These are phyloP conservation scores for Anadara kagoshimensis DNA, from an alignment of 1,140 invertebrate genomes.

Conservation along the genomic window DNA sequence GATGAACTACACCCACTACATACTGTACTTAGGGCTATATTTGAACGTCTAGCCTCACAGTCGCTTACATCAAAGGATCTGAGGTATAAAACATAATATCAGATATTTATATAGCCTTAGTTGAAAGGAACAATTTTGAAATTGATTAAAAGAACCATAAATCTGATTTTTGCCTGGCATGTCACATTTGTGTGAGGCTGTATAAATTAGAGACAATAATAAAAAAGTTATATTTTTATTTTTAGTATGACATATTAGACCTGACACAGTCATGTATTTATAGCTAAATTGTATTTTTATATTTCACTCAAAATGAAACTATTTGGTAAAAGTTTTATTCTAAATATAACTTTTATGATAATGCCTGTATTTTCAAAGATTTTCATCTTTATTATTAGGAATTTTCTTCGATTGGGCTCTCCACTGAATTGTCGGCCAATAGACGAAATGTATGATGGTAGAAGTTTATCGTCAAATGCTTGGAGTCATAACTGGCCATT, in stretches of 20 bases:
- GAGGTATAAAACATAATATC: too few species aligned
- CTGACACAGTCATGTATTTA: background rate
- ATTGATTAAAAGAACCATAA: too few species aligned
- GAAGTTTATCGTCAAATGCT: background rate
- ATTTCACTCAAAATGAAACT: too few species aligned
- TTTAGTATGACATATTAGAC: background rate
- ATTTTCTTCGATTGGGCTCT: slow-evolving; percentile 93
- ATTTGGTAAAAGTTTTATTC: background rate
- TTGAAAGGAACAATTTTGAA: too few species aligned
- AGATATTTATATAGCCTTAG: too few species aligned
- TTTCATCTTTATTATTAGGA: slow-evolving; percentile 76
- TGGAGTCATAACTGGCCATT: slow-evolving; percentile 45
- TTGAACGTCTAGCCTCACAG: too few species aligned
- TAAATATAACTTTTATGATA: background rate
- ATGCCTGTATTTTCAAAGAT: background rate
- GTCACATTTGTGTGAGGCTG: too few species aligned
- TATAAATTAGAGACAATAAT: background rate
- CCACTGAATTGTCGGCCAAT: slow-evolving; percentile 93
- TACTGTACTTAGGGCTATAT: too few species aligned
- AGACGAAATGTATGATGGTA: slow-evolving; percentile 75
- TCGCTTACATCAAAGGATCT: too few species aligned
- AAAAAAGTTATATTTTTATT: too few species aligned
- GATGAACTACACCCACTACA: too few species aligned
- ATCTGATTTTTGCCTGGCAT: too few species aligned
- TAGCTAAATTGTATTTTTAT: background rate